phyloP scores from a whole-genome alignment of 2,888 invertebrate genomes.

The Stenotaenia linearis region DNA sequence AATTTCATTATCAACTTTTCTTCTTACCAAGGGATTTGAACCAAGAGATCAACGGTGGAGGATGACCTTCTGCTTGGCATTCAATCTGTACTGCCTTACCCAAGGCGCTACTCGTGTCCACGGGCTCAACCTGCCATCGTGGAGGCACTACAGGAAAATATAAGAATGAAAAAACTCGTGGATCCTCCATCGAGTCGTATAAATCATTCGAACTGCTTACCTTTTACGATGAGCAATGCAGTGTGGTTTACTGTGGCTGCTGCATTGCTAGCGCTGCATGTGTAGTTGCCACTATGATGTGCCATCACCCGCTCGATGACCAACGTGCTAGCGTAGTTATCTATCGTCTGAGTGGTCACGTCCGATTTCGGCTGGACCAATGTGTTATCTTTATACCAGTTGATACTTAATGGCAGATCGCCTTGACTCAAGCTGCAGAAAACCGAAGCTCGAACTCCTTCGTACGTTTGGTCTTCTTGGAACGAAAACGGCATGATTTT shows the following conservation, averaged over 20 bases:
- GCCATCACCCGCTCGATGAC: slow-evolving; percentile 35
- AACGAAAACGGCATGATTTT: slow-evolving; percentile 37
- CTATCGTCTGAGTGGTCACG: slow-evolving; percentile 35
- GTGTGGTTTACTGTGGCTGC: slow-evolving; percentile 72
- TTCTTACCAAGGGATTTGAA: slow-evolving; percentile 48
- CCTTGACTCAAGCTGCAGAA: slow-evolving; percentile 36
- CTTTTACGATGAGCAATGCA: slow-evolving; percentile 74
- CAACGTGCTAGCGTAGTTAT: slow-evolving; percentile 36
- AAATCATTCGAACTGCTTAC: slow-evolving; percentile 49
- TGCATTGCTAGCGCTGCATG: slow-evolving; percentile 83
- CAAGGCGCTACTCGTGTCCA: slow-evolving; percentile 47
- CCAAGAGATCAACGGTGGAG: slow-evolving; percentile 49
- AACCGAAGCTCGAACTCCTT: slow-evolving; percentile 36
- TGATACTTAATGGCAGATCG: slow-evolving; percentile 35
- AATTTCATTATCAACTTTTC: slow-evolving; percentile 9
- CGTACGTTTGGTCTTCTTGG: slow-evolving; percentile 37
- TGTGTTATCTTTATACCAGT: slow-evolving; percentile 35
- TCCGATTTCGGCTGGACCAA: slow-evolving; percentile 31
- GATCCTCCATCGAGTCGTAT: neutral
- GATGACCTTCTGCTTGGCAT: slow-evolving; percentile 51
- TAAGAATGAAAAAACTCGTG: neutral
- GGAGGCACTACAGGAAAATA: slow-evolving; percentile 48
- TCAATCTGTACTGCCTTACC: slow-evolving; percentile 45
- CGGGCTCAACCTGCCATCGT: slow-evolving; percentile 50
- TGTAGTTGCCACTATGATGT: slow-evolving; percentile 45